These are phyloP conservation scores for Aethina tumida DNA, from an alignment of 1,140 invertebrate species.

Conservation along the genomic window DNA sequence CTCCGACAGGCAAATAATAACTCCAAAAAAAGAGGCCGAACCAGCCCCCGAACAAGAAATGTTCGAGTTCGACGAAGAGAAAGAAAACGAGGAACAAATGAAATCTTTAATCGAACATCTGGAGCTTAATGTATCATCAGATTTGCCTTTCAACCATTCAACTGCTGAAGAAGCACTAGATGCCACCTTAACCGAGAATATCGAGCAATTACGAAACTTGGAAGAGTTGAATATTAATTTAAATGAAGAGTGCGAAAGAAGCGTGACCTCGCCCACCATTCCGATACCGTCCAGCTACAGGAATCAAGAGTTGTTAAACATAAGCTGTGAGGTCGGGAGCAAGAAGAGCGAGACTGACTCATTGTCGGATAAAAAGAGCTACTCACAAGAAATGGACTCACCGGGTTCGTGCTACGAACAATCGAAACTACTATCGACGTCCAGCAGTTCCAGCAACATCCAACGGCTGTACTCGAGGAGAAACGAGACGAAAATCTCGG, in stretches of 20 bases:
- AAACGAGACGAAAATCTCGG: constrained; percentile 61
- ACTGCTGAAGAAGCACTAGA: constrained; percentile 39
- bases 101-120: constrained; percentile 40
- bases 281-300: constrained; percentile 42
- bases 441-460: constrained; percentile 5
- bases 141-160: constrained; percentile 35
- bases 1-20: constrained; percentile 37
- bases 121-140: constrained; percentile 34
- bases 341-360: constrained; percentile 38
- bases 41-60: constrained; percentile 30
- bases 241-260: constrained; percentile 19
- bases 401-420: constrained; percentile 7
- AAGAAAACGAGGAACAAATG: constrained; percentile 42
- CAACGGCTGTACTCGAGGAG: constrained; percentile 21
- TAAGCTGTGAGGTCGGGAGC: constrained; percentile 50
- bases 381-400: constrained; percentile 20
- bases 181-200: constrained; percentile 33
- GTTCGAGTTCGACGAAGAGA: constrained; percentile 50
- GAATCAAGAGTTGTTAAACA: constrained; percentile 46
- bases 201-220: constrained; percentile 25
- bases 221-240: constrained; percentile 20
- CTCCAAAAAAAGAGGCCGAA: constrained; percentile 22
- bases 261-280: constrained; percentile 47
- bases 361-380: constrained; percentile 22
- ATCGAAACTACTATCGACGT: constrained; percentile 4